Evolutionary conservation across 2,797 vertebrate genomes (phyloP), one percentile per base, ranked within the genome.

Genomic region (Hoplostethus atlanticus): DNA sequence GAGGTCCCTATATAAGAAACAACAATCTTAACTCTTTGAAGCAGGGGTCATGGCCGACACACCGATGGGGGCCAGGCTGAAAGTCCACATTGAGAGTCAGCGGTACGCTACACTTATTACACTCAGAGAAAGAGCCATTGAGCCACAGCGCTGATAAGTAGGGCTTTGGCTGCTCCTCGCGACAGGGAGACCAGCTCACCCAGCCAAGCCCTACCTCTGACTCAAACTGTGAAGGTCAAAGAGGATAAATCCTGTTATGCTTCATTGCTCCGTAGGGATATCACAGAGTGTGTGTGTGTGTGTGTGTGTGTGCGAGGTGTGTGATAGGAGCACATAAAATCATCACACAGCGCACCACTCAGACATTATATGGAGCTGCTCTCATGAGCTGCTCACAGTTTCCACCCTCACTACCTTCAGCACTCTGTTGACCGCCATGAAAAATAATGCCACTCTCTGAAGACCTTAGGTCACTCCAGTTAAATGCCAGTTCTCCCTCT

Each of bases 161-260:
- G 54, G 25, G 52, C 72, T 87, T 71, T 71, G 77, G 68, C 75
- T 84, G 73, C 53, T 61, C 56, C 56, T 79, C 1, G 47, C 38
- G 31, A 84, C 87, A 84, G 75, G 62, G 78, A 86, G 47, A 86
- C 73, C 61, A 60, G 75, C 73, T 86, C 77, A 64, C 42, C 64
- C 72, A 67, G 78, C 67, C 76, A n/a, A 75, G 69, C 68, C 63
- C 57, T 57, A 65, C 83, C 73, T 50, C 0, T 40, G 71, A 67
- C 67, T 90, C 80, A 73, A 75, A 84, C 86, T 83, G 79, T 82
- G 85, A 91, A 92, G 87, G 90, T 92, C 90, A 93, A 71, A 85
- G 72, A 85, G 86, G 86, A 90, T 82, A 86, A 87, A 88, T 68
- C 69, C 77, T 58, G 84, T 62, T 72, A 80, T 59, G 85, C 90